Evolutionary conservation across 30 jellyfish, hydroid and myxozoan species (phyloP).

Genomic region (Aurelia sp.): DNA sequence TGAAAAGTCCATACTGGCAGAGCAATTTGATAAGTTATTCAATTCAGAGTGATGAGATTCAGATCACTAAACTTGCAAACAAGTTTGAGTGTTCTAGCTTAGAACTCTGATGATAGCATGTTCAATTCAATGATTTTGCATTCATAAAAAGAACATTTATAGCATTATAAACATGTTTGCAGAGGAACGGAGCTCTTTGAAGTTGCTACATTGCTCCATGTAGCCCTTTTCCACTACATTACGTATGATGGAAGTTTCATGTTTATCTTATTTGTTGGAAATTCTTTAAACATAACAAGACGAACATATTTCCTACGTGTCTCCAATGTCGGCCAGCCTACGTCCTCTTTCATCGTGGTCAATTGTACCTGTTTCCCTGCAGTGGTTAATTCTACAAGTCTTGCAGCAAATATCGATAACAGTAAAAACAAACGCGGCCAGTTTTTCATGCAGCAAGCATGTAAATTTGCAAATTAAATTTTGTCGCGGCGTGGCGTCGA

Average conservation of each 20-base stretch:
- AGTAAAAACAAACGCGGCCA: no score
- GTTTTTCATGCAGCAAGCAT: no score
- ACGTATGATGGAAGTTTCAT: constrained; percentile 26
- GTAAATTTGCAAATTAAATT: no score
- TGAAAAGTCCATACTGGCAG: no score
- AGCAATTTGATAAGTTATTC: no score
- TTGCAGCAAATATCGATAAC: no score
- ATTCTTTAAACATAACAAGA: constrained; percentile 23
- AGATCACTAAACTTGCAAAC: no score
- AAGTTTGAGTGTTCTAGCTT: constrained; percentile 2
- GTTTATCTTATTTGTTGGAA: constrained; percentile 1
- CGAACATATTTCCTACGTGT: constrained; percentile 50
- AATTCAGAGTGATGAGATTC: not conserved
- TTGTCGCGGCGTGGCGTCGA: no score
- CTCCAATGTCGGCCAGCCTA: constrained; percentile 45
- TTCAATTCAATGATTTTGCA: constrained; percentile 3
- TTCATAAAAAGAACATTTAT: constrained; percentile 15
- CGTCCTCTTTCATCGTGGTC: constrained; percentile 24
- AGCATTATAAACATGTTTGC: constrained; percentile 13
- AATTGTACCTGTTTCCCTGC: not conserved
- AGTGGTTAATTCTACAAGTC: no score
- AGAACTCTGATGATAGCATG: constrained; percentile 4
- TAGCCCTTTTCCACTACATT: constrained; percentile 1
- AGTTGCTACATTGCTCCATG: not conserved
- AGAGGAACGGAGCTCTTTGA: constrained; percentile 9